A percentile compares a stretch with the other conserved stretches of the same genome.
These are phyloP conservation scores for Psophia crepitans DNA, from an alignment of 2,113 vertebrate genomes.

Conservation along the genomic window DNA sequence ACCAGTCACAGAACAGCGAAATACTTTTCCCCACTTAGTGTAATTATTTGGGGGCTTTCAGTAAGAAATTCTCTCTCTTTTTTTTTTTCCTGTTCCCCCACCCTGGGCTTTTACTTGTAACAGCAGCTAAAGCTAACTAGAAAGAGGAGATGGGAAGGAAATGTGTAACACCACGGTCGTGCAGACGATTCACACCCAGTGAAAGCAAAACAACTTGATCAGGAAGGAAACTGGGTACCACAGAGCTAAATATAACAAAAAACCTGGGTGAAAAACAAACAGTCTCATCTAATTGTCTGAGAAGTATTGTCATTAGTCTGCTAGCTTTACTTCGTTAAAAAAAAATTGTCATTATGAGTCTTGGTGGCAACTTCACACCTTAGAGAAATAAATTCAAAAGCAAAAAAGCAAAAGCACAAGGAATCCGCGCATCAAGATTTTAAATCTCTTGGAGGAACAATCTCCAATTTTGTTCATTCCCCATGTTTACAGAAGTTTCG, in stretches of 20 bases:
- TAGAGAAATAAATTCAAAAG: conserved; percentile 40
- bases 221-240: conserved; percentile 4
- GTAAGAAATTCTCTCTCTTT: background rate
- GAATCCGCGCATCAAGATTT: background rate
- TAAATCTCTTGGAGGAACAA: background rate
- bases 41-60: background rate
- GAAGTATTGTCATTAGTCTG: background rate
- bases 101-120: background rate
- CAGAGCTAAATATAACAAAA: background rate
- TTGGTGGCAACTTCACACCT: conserved; percentile 6
- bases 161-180: background rate
- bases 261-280: conserved; percentile 15
- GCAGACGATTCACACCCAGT: background rate
- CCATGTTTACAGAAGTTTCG: background rate
- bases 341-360: background rate
- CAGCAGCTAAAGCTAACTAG: background rate
- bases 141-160: background rate
- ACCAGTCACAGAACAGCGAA: background rate
- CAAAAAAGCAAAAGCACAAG: conserved; percentile 10
- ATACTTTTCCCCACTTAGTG: background rate
- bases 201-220: background rate
- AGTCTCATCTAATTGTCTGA: background rate
- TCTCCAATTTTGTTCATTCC: background rate
- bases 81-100: background rate
- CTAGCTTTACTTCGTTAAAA: background rate